Base-by-base conservation (phyloP, 2,888 invertebrate species). In the Arctia plantaginis region DNA sequence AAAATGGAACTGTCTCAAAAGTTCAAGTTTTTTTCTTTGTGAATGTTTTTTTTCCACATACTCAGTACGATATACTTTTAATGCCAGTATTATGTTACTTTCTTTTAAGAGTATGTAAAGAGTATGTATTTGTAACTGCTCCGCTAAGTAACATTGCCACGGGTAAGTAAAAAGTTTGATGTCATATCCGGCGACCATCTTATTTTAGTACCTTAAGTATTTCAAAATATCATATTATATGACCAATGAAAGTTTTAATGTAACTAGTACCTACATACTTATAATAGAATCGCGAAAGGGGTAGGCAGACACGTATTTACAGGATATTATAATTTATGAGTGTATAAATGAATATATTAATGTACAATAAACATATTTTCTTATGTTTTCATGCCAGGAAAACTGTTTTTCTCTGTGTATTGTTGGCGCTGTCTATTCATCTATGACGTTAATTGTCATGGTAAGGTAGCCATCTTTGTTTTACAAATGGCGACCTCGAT, bases 361-460 rank as follows among this genome's bases (percentile, higher is more conserved):
- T 83, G 81, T 84, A 87, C 80, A 86, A 88, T 82, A 88, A 86
- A 86, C 86, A 86, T 86, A 85, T 88, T 88, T 90, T 68, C 59
- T 62, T 51, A 59, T 64, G 66, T 76, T 90, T 89, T 87, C 89
- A 89, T 90, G 89, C 87, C 88, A 89, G 91, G 91, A 92, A 93
- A 93, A 93, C 91, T 93, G 94, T 94, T 94, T 94, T 93, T 94
- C 94, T 91, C 85, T 86, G 87, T 80, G 90, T 92, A 94, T 94
- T 95, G 94, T 94, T 88, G 88, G 85, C 86, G 82, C 88, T 83
- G 90, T 90, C 92, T 90, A 90, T 90, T 92, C 91, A 93, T 91
- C 93, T 92, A 86, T 88, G 77, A 85, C 83, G 88, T 88, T 92
- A 90, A 94, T 95, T 95, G 94, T 94, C 86, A 95, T 94, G 94